Base-by-base conservation (phyloP, 2,888 invertebrate species). In the Congeria kusceri region DNA sequence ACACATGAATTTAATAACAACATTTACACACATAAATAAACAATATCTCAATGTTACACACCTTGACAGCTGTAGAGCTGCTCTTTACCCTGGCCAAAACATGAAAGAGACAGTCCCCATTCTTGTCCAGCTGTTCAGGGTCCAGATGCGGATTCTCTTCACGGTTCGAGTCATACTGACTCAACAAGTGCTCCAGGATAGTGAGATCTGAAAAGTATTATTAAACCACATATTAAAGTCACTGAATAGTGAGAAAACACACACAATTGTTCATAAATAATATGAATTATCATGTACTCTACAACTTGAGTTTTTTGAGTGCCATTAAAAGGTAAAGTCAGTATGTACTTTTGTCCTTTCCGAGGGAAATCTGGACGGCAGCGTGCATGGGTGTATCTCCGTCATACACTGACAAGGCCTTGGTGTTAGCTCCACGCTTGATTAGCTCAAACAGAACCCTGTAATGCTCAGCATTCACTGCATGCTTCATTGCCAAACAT, bases 331-430 rank as follows among this genome's bases (percentile, higher is more conserved):
- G n/a, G n/a, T n/a, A n/a, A n/a, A n/a, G n/a, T n/a, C n/a, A n/a
- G n/a, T n/a, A n/a, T n/a, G n/a, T 68, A 90, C 89, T 87, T 86
- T 86, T 87, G 32, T 89, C 87, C 56, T 85, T 87, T n/a, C 85
- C 87, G 39, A 91, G 63, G 15, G 87, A 88, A 7, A 91, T 77
- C 3, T 58, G 65, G 20, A 90, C 58, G 11, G 89, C 88, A 59
- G 88, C 90, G 78, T 90, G 90, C 1, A 90, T 79, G 0, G 90
- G 90, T 46, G 89, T 90, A 63, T 91, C 91, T n/a, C 88, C 88
- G 0, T 56, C 28, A 4, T 65, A 69, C 28, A 91, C 67, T 0
- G 84, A 79, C 32, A 91, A 29, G 13, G 68, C 57, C 7, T 59
- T 39, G 0, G 89, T 86, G 46, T 86, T 78, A 2, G 86, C 87